Conservation (phyloP, 1,140 invertebrate genomes). For the Armadillidium nasatum region DNA sequence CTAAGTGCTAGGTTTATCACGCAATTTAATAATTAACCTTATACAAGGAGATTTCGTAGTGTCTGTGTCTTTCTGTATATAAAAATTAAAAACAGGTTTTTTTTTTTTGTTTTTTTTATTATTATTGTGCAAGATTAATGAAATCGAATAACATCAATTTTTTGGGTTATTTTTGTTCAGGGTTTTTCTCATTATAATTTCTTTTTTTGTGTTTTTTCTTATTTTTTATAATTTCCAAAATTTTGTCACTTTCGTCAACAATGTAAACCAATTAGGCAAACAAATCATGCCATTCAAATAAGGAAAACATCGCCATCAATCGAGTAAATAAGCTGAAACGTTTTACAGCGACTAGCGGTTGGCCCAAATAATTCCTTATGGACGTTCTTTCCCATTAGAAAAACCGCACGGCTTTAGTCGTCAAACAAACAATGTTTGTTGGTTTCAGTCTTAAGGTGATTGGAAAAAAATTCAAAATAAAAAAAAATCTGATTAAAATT, state of each 20-base stretch:
- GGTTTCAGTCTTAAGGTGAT: background rate
- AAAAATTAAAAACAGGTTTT: too few relatives aligned
- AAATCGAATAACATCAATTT: too few relatives aligned
- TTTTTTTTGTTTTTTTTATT: too few relatives aligned
- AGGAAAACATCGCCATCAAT: background rate
- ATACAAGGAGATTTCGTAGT: background rate
- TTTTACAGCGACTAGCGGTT: background rate
- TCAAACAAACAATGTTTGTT: background rate
- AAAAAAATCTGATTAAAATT: background rate
- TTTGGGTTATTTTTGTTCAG: too few relatives aligned
- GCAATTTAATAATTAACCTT: background rate
- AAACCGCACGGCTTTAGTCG: background rate
- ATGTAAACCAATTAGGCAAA: conserved; percentile 11
- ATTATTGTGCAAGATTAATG: too few relatives aligned
- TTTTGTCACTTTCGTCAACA: background rate
- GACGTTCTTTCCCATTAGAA: background rate
- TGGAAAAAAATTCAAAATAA: background rate
- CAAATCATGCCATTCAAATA: background rate
- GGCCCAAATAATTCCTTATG: background rate
- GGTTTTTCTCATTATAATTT: too few relatives aligned
- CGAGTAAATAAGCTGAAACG: background rate
- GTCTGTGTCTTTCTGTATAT: too few relatives aligned
- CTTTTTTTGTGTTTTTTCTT: too few relatives aligned
- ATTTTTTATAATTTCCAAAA: too few relatives aligned
- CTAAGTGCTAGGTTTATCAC: background rate